Evolutionary conservation across 2,113 vertebrate genomes (phyloP).

Genomic region (Triplophysa rosa): DNA sequence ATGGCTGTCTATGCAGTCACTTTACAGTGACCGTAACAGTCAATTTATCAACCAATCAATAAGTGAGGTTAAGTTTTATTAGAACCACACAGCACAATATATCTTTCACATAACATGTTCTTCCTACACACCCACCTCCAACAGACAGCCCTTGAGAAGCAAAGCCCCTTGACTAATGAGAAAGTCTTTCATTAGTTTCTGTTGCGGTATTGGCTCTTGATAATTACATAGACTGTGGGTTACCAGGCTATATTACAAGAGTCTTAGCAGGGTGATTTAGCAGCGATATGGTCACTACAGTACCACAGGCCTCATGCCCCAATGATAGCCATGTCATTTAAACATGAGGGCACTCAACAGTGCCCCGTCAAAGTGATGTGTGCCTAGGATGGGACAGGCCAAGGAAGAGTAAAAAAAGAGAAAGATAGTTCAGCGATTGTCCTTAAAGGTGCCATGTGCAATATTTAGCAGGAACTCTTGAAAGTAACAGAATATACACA

Average conservation of each 20-base stretch:
- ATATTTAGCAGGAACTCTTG: too few relatives aligned
- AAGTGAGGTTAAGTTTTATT: not conserved
- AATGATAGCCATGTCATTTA: not conserved
- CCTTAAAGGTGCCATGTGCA: too few relatives aligned
- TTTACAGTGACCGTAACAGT: not conserved
- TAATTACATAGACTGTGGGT: slow-evolving; percentile 41
- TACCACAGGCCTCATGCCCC: not conserved
- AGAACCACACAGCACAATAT: slow-evolving; percentile 11
- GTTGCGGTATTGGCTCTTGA: slow-evolving; percentile 29
- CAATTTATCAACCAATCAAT: not conserved
- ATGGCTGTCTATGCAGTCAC: not conserved
- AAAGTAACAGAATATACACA: too few relatives aligned
- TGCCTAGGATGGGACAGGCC: not conserved
- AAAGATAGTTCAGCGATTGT: too few relatives aligned
- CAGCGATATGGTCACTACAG: slow-evolving; percentile 7
- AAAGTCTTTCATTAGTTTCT: slow-evolving; percentile 44
- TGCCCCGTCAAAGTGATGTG: not conserved
- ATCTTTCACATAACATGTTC: not conserved
- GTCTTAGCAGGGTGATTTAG: slow-evolving; percentile 13
- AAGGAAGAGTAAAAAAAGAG: too few relatives aligned
- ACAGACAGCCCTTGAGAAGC: slow-evolving; percentile 13
- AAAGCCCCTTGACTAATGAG: slow-evolving; percentile 32
- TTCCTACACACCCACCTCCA: not conserved
- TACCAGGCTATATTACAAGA: not conserved
- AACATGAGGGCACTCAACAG: not conserved